Evolutionary conservation across 2,888 invertebrate genomes (phyloP).

Genomic region (Drosophila seclusa): DNA sequence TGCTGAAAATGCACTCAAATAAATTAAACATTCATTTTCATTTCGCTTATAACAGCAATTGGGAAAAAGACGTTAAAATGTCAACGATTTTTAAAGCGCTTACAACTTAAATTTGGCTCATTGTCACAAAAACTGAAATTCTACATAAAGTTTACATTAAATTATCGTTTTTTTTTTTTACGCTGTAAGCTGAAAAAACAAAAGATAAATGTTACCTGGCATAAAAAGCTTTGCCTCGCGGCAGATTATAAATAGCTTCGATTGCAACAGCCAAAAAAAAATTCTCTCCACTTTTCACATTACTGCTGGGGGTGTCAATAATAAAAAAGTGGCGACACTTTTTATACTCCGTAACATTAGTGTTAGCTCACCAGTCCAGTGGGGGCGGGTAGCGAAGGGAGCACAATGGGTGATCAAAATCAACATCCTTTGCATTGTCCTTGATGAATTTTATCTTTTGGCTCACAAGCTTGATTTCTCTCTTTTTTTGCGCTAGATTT

Average conservation of each 20-base stretch:
- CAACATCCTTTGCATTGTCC: slow-evolving; percentile 48
- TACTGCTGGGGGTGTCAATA: slow-evolving; percentile 42
- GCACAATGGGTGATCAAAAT: slow-evolving; percentile 24
- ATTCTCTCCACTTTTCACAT: not conserved
- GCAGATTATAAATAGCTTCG: slow-evolving; percentile 33
- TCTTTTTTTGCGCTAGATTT: slow-evolving; percentile 4
- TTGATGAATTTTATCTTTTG: slow-evolving; percentile 65
- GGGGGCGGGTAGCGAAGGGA: not conserved
- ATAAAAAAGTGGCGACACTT: slow-evolving; percentile 23
- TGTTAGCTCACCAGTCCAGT: slow-evolving; percentile 10
- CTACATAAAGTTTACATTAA: not conserved
- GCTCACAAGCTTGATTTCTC: slow-evolving; percentile 21
- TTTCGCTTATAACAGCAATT: not conserved
- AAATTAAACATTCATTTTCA: not conserved
- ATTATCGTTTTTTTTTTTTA: not conserved
- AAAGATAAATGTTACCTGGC: not conserved
- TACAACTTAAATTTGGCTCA: not conserved
- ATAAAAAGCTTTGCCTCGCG: slow-evolving; percentile 10
- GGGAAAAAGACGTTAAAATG: not conserved
- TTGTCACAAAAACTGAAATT: not conserved
- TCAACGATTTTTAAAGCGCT: not conserved
- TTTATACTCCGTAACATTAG: slow-evolving; percentile 17
- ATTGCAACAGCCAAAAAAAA: slow-evolving; percentile 25
- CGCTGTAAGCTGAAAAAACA: not conserved
- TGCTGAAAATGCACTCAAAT: not conserved